phyloP scores from a whole-genome alignment of 2,797 vertebrate genomes.

The Choloepus didactylus region DNA sequence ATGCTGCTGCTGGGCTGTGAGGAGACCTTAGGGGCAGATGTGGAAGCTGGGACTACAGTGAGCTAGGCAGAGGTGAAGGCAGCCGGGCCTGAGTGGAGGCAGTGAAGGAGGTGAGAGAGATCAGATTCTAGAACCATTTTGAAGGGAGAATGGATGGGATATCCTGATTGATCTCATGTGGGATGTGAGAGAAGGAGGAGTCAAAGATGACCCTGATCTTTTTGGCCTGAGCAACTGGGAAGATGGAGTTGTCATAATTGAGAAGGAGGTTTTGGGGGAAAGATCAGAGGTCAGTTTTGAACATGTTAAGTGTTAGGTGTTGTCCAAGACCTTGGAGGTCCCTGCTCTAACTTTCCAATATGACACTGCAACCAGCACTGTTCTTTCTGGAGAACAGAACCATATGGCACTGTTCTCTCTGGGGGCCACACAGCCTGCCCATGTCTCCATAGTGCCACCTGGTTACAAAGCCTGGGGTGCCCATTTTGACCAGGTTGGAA shows the following conservation, averaged over 20 bases:
- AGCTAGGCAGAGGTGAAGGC: background rate
- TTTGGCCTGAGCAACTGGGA: background rate
- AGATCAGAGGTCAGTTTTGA: background rate
- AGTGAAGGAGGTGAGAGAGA: background rate
- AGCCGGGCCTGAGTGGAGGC: background rate
- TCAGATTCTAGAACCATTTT: background rate
- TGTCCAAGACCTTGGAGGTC: background rate
- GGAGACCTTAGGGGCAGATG: background rate
- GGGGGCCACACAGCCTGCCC: background rate
- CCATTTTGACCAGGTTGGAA: background rate
- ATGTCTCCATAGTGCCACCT: background rate
- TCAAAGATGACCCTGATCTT: background rate
- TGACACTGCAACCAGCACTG: background rate
- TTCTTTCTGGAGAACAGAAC: background rate
- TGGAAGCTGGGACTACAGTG: background rate
- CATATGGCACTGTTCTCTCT: background rate
- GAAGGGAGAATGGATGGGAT: background rate
- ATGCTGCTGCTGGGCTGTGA: background rate
- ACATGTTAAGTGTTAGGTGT: background rate
- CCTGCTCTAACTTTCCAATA: background rate
- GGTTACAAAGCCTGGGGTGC: background rate
- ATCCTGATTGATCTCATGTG: background rate
- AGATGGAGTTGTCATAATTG: background rate
- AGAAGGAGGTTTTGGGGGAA: background rate
- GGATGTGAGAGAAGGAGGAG: background rate